Percentiles rank a stretch among this genome's conserved stretches.
phyloP scores from a whole-genome alignment of 2,797 vertebrate species.

The Vultur gryphus region DNA sequence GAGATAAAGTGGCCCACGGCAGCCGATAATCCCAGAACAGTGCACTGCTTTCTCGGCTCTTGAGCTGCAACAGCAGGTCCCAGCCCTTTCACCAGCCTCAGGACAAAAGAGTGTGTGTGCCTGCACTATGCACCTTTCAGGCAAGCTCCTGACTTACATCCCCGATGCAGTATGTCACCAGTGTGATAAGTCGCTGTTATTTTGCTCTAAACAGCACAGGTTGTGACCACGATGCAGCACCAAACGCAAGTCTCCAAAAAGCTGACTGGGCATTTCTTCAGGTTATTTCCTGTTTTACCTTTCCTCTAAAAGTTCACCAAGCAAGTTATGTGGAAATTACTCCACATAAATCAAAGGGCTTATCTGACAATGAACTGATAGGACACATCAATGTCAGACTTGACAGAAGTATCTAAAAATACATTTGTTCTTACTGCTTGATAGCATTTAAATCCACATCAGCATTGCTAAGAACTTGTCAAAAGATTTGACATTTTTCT shows the following conservation, averaged over 20 bases:
- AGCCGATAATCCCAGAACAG: neutral
- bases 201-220: neutral
- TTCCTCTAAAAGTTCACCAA: neutral
- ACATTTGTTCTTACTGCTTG: neutral
- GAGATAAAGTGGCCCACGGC: neutral
- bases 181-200: rapidly evolving
- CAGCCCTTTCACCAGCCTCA: neutral
- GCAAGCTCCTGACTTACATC: neutral
- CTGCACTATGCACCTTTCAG: neutral
- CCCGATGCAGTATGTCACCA: rapidly evolving
- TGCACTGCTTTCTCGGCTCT: neutral
- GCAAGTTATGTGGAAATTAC: neutral
- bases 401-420: neutral
- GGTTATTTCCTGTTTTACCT: neutral
- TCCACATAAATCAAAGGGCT: neutral
- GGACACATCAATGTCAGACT: neutral
- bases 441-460: neutral
- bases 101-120: neutral
- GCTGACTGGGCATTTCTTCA: neutral
- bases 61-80: neutral
- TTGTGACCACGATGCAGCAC: neutral
- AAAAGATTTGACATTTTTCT: neutral
- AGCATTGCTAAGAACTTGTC: neutral
- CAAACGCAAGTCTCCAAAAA: neutral
- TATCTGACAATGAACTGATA: neutral